Conservation (phyloP, 1,140 invertebrate genomes). For the Drosophila elegans region DNA sequence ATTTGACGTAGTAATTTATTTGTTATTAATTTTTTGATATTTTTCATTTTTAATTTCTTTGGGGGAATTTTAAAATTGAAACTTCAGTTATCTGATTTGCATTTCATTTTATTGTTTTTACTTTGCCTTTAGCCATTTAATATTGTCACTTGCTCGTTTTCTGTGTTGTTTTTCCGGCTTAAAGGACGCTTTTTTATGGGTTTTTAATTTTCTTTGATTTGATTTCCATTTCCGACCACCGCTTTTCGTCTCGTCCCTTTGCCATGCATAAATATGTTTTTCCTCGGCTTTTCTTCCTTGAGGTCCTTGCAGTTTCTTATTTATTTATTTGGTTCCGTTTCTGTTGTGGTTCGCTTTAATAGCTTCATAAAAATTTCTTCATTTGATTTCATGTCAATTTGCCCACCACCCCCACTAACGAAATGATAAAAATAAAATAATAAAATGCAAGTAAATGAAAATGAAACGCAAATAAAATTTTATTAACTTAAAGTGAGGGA, state of each 20-base stretch:
- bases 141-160: constrained; percentile 2
- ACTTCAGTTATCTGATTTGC: too few species aligned
- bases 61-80: background rate
- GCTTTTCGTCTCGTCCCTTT: background rate
- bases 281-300: constrained; percentile 3
- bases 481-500: constrained; percentile 53
- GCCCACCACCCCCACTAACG: constrained; percentile 2
- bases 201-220: constrained; percentile 54
- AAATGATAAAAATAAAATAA: constrained; percentile 75
- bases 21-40: background rate
- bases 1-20: too few species aligned
- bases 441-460: constrained; percentile 77
- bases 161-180: constrained; percentile 5
- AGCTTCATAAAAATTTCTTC: constrained; percentile 62
- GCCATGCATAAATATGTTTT: constrained; percentile 33
- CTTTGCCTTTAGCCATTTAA: background rate
- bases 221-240: constrained; percentile 33
- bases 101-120: background rate
- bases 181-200: constrained; percentile 27
- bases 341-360: constrained; percentile 43
- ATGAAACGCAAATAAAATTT: constrained; percentile 78
- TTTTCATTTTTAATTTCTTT: background rate
- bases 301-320: constrained; percentile 29
- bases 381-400: constrained; percentile 78
- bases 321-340: constrained; percentile 29